phyloP scores from a whole-genome alignment of 2,797 vertebrate species.

The Spea hammondii region DNA sequence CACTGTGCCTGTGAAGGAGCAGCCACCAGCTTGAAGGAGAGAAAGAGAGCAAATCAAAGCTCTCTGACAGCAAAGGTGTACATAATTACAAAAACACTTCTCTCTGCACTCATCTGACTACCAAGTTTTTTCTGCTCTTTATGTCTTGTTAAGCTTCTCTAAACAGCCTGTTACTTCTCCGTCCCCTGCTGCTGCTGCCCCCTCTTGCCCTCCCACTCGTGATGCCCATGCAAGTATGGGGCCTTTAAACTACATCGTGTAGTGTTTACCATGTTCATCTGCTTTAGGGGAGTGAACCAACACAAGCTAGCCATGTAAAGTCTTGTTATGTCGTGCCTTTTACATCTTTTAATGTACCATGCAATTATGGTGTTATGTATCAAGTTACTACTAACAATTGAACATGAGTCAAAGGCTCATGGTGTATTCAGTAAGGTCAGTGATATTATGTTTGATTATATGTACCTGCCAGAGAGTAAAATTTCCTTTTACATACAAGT shows the following conservation, averaged over 20 bases:
- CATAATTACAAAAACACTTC: too few relatives aligned
- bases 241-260: neutral
- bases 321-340: neutral
- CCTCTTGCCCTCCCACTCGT: too few relatives aligned
- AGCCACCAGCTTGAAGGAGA: too few relatives aligned
- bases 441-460: neutral
- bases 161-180: too few relatives aligned
- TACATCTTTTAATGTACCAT: neutral
- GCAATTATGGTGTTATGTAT: neutral
- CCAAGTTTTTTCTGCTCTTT: too few relatives aligned
- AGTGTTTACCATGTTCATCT: neutral
- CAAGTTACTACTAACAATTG: neutral
- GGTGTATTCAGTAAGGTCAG: too few relatives aligned
- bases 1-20: too few relatives aligned
- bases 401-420: neutral
- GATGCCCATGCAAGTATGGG: neutral
- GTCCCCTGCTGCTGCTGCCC: too few relatives aligned
- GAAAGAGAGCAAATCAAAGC: too few relatives aligned
- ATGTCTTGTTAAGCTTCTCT: too few relatives aligned
- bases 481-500: neutral
- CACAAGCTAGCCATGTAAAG: neutral
- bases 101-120: too few relatives aligned
- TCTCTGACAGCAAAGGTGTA: too few relatives aligned
- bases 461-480: neutral
- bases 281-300: neutral